Evolutionary conservation across 2,888 invertebrate genomes (phyloP), one percentile per base, ranked within the genome.

Genomic region (Sepioteuthis lessoniana): DNA sequence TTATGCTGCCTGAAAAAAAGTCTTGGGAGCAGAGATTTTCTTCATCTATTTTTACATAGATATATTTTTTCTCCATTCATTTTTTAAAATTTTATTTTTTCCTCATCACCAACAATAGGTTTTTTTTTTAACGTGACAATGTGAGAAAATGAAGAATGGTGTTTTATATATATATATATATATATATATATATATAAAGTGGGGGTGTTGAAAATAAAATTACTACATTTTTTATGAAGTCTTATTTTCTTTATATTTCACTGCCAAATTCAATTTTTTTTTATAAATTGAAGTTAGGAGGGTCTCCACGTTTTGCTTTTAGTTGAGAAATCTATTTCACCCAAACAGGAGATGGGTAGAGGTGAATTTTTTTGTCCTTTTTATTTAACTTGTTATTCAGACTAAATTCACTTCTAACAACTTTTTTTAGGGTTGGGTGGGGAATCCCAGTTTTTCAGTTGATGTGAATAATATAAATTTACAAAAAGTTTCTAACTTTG

Each of bases 1-100:
- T 76, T 76, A 76, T 76, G 76, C 76, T 76, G 76, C 76, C 76
- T 76, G 76, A 76, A 76, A 60, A 47, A 60, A 76, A n/a, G n/a
- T 76, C n/a, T 76, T 76, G n/a, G 76, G 76, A 76, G 76, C n/a
- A 76, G 76, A 76, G 76, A 76, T 76, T 76, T n/a, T 76, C 31
- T 76, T 76, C n/a, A 76, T 76, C n/a, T 76, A 76, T 76, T 76
- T n/a, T 76, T 76, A 76, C 16, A 76, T 35, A 76, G n/a, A 76
- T 35, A n/a, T 76, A 60, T 60, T 31, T 76, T 35, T 35, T 35
- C 10, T 76, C 35, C n/a, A 4, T n/a, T 76, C n/a, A 4, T 35
- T 42, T 42, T 42, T 42, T 5, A 42, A 42, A 35, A 5, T 35
- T 76, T 76, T 10, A 31, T 7, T 31, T 60, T 10, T 28, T 8